Percentiles rank a stretch among this genome's conserved stretches.
These are phyloP conservation scores for Schizaphis graminum DNA, from an alignment of 2,888 invertebrate species.

Conservation along the genomic window DNA sequence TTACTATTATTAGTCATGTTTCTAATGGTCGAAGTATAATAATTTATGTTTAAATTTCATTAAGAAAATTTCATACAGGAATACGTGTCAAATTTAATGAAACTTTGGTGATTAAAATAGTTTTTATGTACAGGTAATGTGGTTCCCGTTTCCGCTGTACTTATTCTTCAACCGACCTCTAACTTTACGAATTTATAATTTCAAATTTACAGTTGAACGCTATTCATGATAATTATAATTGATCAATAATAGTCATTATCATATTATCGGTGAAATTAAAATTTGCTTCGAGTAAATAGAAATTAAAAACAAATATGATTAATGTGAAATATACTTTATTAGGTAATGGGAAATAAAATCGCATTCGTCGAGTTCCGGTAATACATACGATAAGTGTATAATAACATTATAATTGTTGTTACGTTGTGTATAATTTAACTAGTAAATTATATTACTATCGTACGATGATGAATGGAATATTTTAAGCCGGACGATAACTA, in stretches of 20 bases:
- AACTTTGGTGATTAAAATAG: neutral
- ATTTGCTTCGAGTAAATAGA: neutral
- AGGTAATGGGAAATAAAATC: neutral
- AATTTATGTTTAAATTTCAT: neutral
- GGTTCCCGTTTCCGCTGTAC: neutral
- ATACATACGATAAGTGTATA: neutral
- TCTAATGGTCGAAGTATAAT: neutral
- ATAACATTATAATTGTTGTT: neutral
- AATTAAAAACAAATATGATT: neutral
- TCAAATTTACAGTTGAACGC: neutral
- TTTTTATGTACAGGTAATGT: neutral
- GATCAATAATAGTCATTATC: neutral
- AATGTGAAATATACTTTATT: neutral
- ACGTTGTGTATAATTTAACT: neutral
- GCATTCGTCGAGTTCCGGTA: neutral
- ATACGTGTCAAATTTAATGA: neutral
- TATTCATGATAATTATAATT: neutral
- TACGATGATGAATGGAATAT: neutral
- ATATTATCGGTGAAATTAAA: neutral
- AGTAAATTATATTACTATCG: neutral
- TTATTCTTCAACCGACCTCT: neutral
- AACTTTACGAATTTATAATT: neutral
- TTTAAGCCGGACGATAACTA: neutral
- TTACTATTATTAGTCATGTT: neutral
- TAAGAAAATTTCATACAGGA: neutral